Percentiles rank a stretch among this genome's conserved stretches.
These are phyloP conservation scores for Branchellion lobata DNA, from an alignment of 2,888 invertebrate genomes.

Conservation along the genomic window DNA sequence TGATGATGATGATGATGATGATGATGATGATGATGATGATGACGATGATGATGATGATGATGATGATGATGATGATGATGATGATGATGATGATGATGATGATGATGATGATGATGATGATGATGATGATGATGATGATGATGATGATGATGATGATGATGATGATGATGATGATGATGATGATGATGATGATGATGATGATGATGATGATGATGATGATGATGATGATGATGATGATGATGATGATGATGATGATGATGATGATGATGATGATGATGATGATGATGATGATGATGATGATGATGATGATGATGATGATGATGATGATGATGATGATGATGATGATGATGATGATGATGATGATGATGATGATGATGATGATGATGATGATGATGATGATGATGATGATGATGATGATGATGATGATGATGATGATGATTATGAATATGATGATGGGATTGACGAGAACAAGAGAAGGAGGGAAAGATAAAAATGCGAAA, in stretches of 20 bases:
- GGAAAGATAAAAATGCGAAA: background rate
- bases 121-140: background rate
- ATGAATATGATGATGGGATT: background rate
- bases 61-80: constrained; percentile 16
- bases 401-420: constrained; percentile 16
- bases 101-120: background rate
- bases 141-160: background rate
- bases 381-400: constrained; percentile 21
- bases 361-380: constrained; percentile 18
- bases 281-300: constrained; percentile 21
- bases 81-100: constrained; percentile 13
- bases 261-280: background rate
- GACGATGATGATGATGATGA: constrained; percentile 19
- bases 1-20: background rate
- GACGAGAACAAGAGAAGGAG: background rate
- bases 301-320: constrained; percentile 34
- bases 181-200: background rate
- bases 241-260: background rate
- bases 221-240: background rate
- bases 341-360: constrained; percentile 28
- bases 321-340: constrained; percentile 34
- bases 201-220: background rate
- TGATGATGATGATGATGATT: constrained; percentile 13
- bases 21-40: constrained; percentile 5
- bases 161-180: background rate